Conservation (phyloP, 2,888 invertebrate species). For the Cantharis rufa region DNA sequence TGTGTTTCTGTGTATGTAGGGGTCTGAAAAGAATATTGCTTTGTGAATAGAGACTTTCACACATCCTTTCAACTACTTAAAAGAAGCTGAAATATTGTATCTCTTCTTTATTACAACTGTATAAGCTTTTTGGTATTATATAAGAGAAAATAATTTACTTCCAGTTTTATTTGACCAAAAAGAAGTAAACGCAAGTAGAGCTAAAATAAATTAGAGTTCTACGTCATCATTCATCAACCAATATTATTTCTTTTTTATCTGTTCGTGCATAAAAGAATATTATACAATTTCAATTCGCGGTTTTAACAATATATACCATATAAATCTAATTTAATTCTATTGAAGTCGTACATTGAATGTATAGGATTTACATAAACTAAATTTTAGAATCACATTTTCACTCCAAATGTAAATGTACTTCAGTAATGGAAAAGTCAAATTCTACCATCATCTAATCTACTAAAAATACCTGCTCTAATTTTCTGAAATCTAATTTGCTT, state of each 20-base stretch:
- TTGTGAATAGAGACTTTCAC: conserved; percentile 23
- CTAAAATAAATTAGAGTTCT: conserved; percentile 15
- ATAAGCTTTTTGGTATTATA: conserved; percentile 21
- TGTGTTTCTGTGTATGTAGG: background rate
- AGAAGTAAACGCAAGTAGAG: conserved; percentile 7
- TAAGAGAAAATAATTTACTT: conserved; percentile 20
- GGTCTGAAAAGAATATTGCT: conserved; percentile 18
- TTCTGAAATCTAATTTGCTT: background rate
- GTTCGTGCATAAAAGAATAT: conserved; percentile 1
- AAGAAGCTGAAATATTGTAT: conserved; percentile 24
- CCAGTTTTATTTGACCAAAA: background rate
- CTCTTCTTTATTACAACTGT: conserved; percentile 19
- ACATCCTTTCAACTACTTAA: conserved; percentile 28
- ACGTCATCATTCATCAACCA: conserved; percentile 7
- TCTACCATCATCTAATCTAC: conserved; percentile 12
- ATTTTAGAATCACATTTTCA: conserved; percentile 28
- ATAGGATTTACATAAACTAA: conserved; percentile 31
- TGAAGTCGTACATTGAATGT: conserved; percentile 19
- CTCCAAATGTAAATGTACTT: conserved; percentile 27
- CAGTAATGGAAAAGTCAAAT: conserved; percentile 24
- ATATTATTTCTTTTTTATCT: background rate
- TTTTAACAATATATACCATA: conserved; percentile 10
- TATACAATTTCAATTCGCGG: conserved; percentile 15
- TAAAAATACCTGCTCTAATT: background rate
- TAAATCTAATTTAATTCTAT: conserved; percentile 27